Conservation (phyloP, 2,113 vertebrate species). For the Catharus fuscescens region DNA sequence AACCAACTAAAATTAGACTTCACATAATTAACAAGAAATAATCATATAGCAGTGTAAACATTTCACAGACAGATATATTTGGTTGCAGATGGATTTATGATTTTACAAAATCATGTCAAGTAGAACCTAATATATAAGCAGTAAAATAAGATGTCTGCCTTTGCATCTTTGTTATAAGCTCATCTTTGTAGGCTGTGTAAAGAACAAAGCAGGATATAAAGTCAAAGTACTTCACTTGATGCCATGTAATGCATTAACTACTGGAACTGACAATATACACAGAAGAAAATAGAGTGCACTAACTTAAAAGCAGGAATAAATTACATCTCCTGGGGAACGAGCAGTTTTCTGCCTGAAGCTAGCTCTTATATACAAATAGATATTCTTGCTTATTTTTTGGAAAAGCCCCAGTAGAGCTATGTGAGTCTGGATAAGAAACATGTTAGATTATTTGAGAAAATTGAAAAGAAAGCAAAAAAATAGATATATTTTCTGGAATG, state of each 20-base stretch:
- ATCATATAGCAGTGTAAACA: neutral
- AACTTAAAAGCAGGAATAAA: constrained; percentile 5
- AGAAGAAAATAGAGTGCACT: neutral
- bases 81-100: neutral
- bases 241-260: neutral
- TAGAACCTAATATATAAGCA: neutral
- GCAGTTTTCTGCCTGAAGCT: neutral
- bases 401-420: neutral
- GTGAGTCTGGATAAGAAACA: neutral
- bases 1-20: neutral
- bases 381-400: neutral
- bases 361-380: neutral
- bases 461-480: neutral
- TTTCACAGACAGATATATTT: neutral
- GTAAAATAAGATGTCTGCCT: neutral
- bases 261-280: neutral
- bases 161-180: neutral
- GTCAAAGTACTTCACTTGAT: neutral
- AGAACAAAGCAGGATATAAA: neutral
- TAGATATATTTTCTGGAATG: neutral
- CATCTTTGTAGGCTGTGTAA: neutral
- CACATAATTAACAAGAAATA: neutral
- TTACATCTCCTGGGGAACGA: neutral
- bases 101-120: neutral
- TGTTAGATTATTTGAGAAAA: neutral